Evolutionary conservation across 2,113 vertebrate genomes (phyloP), one percentile per base, ranked within the genome.

Genomic region (Crotophaga sulcirostris): DNA sequence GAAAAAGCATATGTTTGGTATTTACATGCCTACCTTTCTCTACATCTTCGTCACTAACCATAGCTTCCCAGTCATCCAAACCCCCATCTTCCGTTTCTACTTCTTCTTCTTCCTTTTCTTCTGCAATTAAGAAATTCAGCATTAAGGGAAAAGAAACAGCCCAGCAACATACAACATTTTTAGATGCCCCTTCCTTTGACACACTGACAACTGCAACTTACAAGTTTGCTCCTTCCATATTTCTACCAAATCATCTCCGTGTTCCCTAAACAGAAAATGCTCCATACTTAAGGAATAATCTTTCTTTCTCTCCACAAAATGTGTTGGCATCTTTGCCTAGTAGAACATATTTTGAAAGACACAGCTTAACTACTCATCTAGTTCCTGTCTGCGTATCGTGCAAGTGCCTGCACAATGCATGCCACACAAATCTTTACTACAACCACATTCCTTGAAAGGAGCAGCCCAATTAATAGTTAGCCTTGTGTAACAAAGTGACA

Each of bases 41-140:
- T 96, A 79, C 96, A 72, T 99, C 99, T 94, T 99, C 99, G 59
- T 99, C 99, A 62, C 99, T 99, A 97, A 98, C 98, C 97, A 99
- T 99, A 72, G 99, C 99, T 98, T 99, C 99, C 99, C 99, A 99
- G 96, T 99, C 98, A 96, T 99, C 99, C 56, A 99, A 90, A 64
- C 98, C 98, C 2, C 86, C 97, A 42, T 98, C 97, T 10, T 99
- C 99, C 3, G 81, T 82, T 81, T 98, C 98, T 49, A 49, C 47
- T 58, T 98, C 98, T 60, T 98, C 98, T 54, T 98, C 98, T 79
- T 98, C 98, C 25, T 98, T 98, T 79, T 98, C 98, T 95, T 98
- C 98, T 97, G 77, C 95, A 97, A 96, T 60, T n/a, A 84, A 93
- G 87, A 94, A 90, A 90, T 6, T 7, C 59, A 90, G 15, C 4